Evolutionary conservation across 2,797 vertebrate species (phyloP), one percentile per base, ranked within the genome.

Genomic region (Ceryle rudis): DNA sequence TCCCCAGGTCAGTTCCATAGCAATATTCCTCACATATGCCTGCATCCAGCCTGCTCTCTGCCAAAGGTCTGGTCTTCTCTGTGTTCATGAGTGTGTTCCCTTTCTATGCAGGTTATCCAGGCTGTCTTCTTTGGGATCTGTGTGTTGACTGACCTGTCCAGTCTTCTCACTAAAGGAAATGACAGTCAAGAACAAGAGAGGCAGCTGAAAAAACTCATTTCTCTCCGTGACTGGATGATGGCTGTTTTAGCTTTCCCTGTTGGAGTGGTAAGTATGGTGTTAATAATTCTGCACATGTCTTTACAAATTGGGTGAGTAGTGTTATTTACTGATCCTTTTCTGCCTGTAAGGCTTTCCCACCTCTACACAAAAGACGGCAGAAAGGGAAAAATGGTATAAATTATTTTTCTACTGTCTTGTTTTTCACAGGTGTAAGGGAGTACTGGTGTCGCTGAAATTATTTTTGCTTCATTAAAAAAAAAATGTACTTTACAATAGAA

Each of bases 141-240:
- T 0, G 99, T 99, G 81, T 98, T 99, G 94, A 99, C 99, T 2
- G 99, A 99, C 52, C 98, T 99, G 49, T 99, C 99, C 94, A 99
- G 99, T 90, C 98, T 99, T 95, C 98, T 99, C 96, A 99, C 99
- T 10, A 99, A 99, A 97, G 99, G 98, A 57, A 98, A 98, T 35
- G 99, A 99, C 95, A 99, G 98, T 96, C 98, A 98, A 95, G 99
- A 99, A 91, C 99, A 99, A 97, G 99, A 99, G 97, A 97, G 99
- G 61, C 99, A 99, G 97, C 98, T 99, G 69, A 98, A 96, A 97
- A 99, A 99, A 96, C 99, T 99, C 60, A 99, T 99, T 89, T 97
- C 99, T 44, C 98, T 99, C 67, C 98, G 99, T 69, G 99, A 99
- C 98, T 99, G 99, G 99, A 98, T 99, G 97, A 98, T 99, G 98